These are phyloP conservation scores for Neolamprologus falcicula DNA, from an alignment of 2,113 vertebrate genomes.

Conservation along the genomic window DNA sequence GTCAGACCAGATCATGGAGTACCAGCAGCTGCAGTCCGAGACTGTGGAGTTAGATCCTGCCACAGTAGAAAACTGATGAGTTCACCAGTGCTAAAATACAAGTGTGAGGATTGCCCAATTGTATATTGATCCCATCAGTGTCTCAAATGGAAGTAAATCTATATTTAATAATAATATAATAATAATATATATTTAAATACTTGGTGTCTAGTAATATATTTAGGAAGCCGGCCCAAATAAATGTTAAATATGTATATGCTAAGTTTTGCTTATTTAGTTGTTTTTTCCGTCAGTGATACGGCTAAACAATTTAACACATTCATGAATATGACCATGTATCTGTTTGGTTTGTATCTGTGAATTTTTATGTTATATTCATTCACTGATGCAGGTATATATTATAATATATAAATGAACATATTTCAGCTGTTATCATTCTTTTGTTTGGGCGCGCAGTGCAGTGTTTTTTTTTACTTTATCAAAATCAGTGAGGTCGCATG, in stretches of 20 bases:
- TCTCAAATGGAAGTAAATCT: background rate
- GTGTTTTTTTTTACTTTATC: background rate
- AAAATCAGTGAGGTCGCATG: background rate
- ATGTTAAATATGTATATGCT: background rate
- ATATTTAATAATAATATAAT: background rate
- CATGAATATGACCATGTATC: background rate
- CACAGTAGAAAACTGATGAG: accelerated
- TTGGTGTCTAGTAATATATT: background rate
- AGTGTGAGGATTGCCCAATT: background rate
- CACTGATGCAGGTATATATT: background rate
- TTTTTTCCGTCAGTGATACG: accelerated
- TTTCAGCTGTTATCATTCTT: background rate
- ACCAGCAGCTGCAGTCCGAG: background rate
- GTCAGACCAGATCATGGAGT: background rate
- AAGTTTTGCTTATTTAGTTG: background rate
- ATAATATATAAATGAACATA: background rate
- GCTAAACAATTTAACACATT: background rate
- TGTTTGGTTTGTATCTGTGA: accelerated
- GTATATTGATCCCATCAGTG: background rate
- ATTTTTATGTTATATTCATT: background rate
- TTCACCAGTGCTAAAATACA: background rate
- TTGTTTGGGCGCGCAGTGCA: accelerated
- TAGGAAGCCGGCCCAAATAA: background rate
- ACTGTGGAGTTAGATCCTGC: background rate
- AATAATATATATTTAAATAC: background rate